A percentile compares a stretch with the other conserved stretches of the same genome.
Conservation (phyloP, 2,113 vertebrate genomes). For the Alligator sinensis region DNA sequence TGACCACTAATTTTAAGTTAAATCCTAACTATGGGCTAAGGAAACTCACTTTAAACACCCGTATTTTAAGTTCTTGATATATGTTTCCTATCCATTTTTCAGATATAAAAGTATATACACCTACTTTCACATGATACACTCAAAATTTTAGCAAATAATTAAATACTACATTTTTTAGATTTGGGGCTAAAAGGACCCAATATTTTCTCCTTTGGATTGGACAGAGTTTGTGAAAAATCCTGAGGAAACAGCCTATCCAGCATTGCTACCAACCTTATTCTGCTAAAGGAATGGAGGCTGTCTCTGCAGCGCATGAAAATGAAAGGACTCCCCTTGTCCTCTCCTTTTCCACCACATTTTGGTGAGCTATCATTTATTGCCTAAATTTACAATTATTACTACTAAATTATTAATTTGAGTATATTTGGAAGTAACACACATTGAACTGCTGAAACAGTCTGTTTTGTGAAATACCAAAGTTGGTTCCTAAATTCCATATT, state of each 20-base stretch:
- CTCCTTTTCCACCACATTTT: neutral
- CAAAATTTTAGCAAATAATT: neutral
- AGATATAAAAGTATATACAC: neutral
- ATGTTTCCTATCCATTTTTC: neutral
- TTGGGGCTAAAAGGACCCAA: neutral
- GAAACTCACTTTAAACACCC: neutral
- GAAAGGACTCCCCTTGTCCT: neutral
- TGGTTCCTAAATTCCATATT: constrained; percentile 25
- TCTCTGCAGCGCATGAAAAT: neutral
- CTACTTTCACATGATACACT: neutral
- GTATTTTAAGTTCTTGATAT: neutral
- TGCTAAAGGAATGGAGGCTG: neutral
- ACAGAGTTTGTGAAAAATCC: neutral
- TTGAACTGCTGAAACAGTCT: constrained; percentile 23
- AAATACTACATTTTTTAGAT: neutral
- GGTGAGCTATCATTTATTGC: neutral
- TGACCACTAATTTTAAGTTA: neutral
- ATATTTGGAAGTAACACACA: constrained; percentile 2
- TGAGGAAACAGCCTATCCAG: neutral
- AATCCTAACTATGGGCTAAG: neutral
- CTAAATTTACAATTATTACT: neutral
- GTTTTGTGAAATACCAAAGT: constrained; percentile 40
- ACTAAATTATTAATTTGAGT: neutral
- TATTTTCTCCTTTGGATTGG: neutral
- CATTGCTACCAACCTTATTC: neutral